phyloP scores from a whole-genome alignment of 1,140 invertebrate genomes.

The Physella acuta region DNA sequence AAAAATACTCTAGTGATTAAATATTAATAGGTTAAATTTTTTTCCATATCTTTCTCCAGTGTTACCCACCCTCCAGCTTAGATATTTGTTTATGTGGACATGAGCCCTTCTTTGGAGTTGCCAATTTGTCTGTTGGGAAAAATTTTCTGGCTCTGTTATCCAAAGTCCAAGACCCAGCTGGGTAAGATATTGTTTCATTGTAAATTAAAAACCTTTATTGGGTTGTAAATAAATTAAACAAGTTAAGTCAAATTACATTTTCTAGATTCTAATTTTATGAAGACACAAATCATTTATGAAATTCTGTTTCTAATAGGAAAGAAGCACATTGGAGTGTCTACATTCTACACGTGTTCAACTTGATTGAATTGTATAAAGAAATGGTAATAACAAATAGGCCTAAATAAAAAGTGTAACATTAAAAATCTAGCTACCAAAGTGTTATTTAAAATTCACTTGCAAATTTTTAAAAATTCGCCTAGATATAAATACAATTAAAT shows the following conservation, averaged over 20 bases:
- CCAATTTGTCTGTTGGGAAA: slow-evolving; percentile 67
- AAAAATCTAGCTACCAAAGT: too few species aligned
- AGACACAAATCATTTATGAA: too few species aligned
- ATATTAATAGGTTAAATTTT: too few species aligned
- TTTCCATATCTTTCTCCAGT: slow-evolving; percentile 53
- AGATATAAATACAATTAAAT: too few species aligned
- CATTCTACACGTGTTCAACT: slow-evolving; percentile 66
- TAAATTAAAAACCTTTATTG: not conserved
- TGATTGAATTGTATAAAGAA: slow-evolving; percentile 67
- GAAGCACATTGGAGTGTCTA: slow-evolving; percentile 68
- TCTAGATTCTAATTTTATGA: not conserved
- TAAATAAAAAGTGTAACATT: too few species aligned
- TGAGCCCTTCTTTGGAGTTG: slow-evolving; percentile 73
- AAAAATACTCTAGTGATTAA: too few species aligned
- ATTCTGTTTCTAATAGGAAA: slow-evolving; percentile 32
- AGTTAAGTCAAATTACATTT: not conserved
- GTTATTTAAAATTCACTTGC: too few species aligned
- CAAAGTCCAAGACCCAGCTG: slow-evolving; percentile 28
- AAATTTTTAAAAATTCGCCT: too few species aligned
- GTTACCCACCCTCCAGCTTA: slow-evolving; percentile 66
- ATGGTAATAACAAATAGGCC: too few species aligned
- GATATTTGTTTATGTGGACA: slow-evolving; percentile 74
- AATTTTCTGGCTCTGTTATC: slow-evolving; percentile 67
- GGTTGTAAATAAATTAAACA: not conserved
- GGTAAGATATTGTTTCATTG: too few species aligned